phyloP scores from a whole-genome alignment of 2,797 vertebrate species.

The Carapus acus region DNA sequence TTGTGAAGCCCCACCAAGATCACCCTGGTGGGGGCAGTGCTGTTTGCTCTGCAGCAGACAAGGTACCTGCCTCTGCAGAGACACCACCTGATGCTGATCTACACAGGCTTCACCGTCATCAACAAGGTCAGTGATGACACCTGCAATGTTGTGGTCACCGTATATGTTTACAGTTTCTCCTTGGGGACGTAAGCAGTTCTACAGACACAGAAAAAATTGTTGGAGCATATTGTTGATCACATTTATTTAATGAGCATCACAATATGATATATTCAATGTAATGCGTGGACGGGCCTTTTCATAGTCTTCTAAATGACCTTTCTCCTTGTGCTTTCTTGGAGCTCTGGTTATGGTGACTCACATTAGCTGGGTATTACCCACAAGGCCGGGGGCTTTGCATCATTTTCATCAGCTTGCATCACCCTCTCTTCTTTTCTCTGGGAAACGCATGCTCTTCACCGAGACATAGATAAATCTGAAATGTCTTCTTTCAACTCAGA shows the following conservation, averaged over 20 bases:
- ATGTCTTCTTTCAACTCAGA: slow-evolving; percentile 58
- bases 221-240: too few species aligned
- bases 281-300: slow-evolving; percentile 12
- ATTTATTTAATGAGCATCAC: too few species aligned
- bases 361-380: slow-evolving; percentile 66
- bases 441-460: slow-evolving; percentile 64
- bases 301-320: slow-evolving; percentile 62
- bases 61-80: slow-evolving; percentile 78
- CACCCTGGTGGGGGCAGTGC: slow-evolving; percentile 87
- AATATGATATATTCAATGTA: too few species aligned
- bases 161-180: too few species aligned
- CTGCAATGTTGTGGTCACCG: too few species aligned
- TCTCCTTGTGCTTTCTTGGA: slow-evolving; percentile 49
- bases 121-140: slow-evolving; percentile 79
- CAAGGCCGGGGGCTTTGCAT: slow-evolving; percentile 66
- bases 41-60: slow-evolving; percentile 86
- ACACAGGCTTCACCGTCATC: slow-evolving; percentile 82
- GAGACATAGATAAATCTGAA: slow-evolving; percentile 66
- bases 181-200: too few species aligned
- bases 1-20: slow-evolving; percentile 83
- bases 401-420: slow-evolving; percentile 77
- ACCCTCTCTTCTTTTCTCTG: slow-evolving; percentile 61
- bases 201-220: too few species aligned
- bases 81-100: slow-evolving; percentile 86
- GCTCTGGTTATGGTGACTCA: slow-evolving; percentile 59